A percentile compares a stretch with the other conserved stretches of the same genome.
These are phyloP conservation scores for Frieseomelitta varia DNA, from an alignment of 1,140 invertebrate genomes.

Conservation along the genomic window DNA sequence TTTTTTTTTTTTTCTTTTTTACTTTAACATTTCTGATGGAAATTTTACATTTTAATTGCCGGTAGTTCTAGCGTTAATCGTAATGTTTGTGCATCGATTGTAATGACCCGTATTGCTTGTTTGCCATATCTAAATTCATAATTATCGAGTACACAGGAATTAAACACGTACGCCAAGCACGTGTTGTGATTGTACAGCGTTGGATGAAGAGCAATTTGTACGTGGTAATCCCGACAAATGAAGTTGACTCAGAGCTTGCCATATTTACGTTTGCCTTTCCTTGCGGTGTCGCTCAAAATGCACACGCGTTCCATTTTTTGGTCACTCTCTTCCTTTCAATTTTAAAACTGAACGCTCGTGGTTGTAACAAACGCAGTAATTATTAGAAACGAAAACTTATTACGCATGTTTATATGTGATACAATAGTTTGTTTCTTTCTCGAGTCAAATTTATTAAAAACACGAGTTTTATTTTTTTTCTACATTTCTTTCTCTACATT, in stretches of 20 bases:
- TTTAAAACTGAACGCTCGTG: background rate
- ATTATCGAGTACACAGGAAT: background rate
- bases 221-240: slow-evolving; percentile 69
- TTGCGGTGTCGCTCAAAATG: background rate
- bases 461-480: too few species aligned
- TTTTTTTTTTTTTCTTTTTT: too few species aligned
- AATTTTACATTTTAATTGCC: too few species aligned
- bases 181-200: background rate
- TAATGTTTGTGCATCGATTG: background rate
- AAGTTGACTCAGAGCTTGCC: slow-evolving; percentile 63
- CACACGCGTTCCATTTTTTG: background rate
- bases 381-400: too few species aligned
- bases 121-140: slow-evolving; percentile 2
- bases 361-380: too few species aligned
- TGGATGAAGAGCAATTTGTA: slow-evolving; percentile 32
- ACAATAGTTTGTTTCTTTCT: too few species aligned
- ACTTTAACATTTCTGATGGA: too few species aligned
- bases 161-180: background rate
- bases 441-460: too few species aligned
- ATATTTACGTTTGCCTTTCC: slow-evolving; percentile 20
- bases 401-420: too few species aligned
- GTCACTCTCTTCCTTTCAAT: background rate
- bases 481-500: too few species aligned
- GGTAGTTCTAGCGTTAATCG: background rate
- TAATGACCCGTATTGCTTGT: background rate